A percentile compares a stretch with the other conserved stretches of the same genome.
These are phyloP conservation scores for Centropus unirufus DNA, from an alignment of 2,113 vertebrate genomes.

Conservation along the genomic window DNA sequence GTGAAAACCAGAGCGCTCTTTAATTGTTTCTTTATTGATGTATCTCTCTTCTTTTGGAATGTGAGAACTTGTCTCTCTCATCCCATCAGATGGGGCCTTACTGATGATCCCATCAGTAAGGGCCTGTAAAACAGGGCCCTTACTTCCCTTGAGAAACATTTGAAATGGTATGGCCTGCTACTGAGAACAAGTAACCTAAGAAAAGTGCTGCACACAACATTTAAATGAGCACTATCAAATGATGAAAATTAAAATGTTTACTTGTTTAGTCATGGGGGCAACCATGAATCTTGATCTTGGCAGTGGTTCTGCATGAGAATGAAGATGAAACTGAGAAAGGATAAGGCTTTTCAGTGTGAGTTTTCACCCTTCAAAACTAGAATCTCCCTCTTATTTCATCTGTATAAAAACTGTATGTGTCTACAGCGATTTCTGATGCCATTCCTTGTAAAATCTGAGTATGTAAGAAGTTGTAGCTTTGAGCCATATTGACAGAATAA, in stretches of 20 bases:
- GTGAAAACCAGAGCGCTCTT: background rate
- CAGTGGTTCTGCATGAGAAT: background rate
- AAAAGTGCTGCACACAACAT: slow-evolving; percentile 22
- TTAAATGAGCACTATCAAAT: slow-evolving; percentile 28
- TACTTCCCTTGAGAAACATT: slow-evolving; percentile 3
- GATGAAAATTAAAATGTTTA: slow-evolving; percentile 9
- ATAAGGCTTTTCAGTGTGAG: background rate
- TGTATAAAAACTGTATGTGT: background rate
- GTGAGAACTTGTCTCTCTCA: background rate
- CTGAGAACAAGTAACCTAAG: background rate
- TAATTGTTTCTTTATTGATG: background rate
- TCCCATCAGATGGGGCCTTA: no score
- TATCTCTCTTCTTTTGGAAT: background rate
- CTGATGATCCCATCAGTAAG: no score
- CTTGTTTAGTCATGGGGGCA: background rate
- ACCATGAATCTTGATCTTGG: background rate
- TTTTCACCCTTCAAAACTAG: background rate
- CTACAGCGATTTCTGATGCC: background rate
- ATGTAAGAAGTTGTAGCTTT: background rate
- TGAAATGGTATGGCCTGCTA: background rate
- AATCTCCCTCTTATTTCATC: background rate
- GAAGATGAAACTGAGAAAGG: background rate
- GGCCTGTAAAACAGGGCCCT: background rate
- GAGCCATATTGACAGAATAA: background rate
- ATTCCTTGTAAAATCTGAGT: background rate